Evolutionary conservation across 2,888 invertebrate species (phyloP).

Genomic region (Pyrrhia umbra): DNA sequence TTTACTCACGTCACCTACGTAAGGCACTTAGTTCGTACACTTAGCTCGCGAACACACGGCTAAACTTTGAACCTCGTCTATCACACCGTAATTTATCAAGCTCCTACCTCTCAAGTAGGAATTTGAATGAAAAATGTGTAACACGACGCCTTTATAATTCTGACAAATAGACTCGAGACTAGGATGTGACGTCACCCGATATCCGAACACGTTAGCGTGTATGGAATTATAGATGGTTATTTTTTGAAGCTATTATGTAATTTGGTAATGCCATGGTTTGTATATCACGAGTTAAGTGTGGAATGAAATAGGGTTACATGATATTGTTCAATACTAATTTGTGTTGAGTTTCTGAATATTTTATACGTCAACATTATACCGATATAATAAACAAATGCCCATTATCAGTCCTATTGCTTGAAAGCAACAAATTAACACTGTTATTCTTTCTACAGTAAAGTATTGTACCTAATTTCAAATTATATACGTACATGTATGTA

Average conservation of each 20-base stretch:
- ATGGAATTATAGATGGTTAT: constrained; percentile 31
- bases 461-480: too few relatives aligned
- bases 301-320: neutral
- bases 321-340: neutral
- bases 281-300: constrained; percentile 3
- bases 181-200: constrained; percentile 50
- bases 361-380: too few relatives aligned
- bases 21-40: constrained; percentile 19
- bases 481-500: too few relatives aligned
- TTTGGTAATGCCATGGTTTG: constrained; percentile 19
- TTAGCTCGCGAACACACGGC: constrained; percentile 15
- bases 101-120: constrained; percentile 37
- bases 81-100: constrained; percentile 46
- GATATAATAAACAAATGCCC: too few relatives aligned
- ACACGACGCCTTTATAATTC: constrained; percentile 23
- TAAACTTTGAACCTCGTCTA: constrained; percentile 44
- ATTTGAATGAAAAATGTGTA: constrained; percentile 40
- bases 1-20: constrained; percentile 6
- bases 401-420: too few relatives aligned
- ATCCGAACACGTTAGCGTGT: constrained; percentile 24
- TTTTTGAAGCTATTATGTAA: constrained; percentile 25
- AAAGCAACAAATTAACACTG: too few relatives aligned
- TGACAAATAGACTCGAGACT: constrained; percentile 37
- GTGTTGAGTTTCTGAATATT: neutral
- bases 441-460: too few relatives aligned